Evolutionary conservation across 2,888 invertebrate genomes (phyloP), one percentile per base, ranked within the genome.

Genomic region (Herminia tarsipennalis): DNA sequence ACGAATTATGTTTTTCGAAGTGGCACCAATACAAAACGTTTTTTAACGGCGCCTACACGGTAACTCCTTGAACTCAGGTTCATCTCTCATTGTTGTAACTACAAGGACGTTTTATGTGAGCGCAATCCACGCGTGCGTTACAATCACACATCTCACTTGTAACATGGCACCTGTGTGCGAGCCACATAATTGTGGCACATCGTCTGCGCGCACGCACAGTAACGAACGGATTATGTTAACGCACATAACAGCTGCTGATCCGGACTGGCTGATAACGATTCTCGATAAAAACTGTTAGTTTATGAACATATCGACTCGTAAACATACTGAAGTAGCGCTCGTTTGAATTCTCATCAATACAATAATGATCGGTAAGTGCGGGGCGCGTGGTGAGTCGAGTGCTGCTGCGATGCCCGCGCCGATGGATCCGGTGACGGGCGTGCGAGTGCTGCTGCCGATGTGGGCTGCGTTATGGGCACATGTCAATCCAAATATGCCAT

Each of bases 291-390:
- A 39, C n/a, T 33, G 20, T 14, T 8, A 47, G 33, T 55, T 42
- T 51, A 51, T 24, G 39, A n/a, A 16, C 5, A 27, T n/a, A 24
- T 13, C 3, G 12, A 3, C 22, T 47, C 46, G 36, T 50, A 47
- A 55, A 50, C 22, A 30, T 29, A 46, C 28, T 54, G 49, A 50
- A 47, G 56, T 48, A 56, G 56, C 47, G 37, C 12, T 44, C 33
- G 30, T 13, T 30, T 29, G 13, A 13, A 43, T 39, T 24, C 37
- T 32, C 32, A 13, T 17, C 17, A 9, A 16, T 38, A 37, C 17
- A 36, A 27, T 27, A 18, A 18, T 27, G 4, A 27, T 13, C 20
- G 5, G 18, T 25, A 17, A 25, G 13, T n/a, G 3, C 8, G n/a
- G 5, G 8, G 28, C 14, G 13, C 16, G 14, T n/a, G 16, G 28